phyloP scores from a whole-genome alignment of 2,113 vertebrate genomes.

The Megalops atlanticus region DNA sequence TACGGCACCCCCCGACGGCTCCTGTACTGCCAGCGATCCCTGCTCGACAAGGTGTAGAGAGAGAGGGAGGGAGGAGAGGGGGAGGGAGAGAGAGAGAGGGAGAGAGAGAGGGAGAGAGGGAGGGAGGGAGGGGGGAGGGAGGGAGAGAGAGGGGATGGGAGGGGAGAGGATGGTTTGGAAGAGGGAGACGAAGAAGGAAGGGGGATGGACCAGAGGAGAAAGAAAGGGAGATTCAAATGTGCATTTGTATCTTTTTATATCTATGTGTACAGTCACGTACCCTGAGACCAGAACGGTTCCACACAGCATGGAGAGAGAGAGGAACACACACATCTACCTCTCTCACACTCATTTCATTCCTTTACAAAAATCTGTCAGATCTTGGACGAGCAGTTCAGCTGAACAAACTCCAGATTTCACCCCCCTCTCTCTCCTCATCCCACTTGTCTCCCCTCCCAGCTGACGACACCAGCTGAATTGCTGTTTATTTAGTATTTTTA shows the following conservation, averaged over 20 bases:
- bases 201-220: too few species aligned
- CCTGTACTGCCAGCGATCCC: conserved; percentile 86
- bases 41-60: conserved; percentile 87
- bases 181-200: too few species aligned
- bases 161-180: too few species aligned
- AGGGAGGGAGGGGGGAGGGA: conserved; percentile 11
- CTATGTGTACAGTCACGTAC: not conserved
- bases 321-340: not conserved
- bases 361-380: not conserved
- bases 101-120: conserved; percentile 6
- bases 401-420: too few species aligned
- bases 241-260: conserved; percentile 21
- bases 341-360: not conserved
- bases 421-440: conserved; percentile 15
- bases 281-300: not conserved
- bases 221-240: not conserved
- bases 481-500: conserved; percentile 59
- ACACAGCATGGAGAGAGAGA: conserved; percentile 25
- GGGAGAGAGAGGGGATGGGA: too few species aligned
- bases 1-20: conserved; percentile 84
- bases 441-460: conserved; percentile 23
- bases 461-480: conserved; percentile 68
- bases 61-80: conserved; percentile 7
- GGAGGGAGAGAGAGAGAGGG: not conserved
- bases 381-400: too few species aligned